These are phyloP conservation scores for Desmophyllum pertusum DNA, from an alignment of 92 coral and sea anemone genomes.

Conservation along the genomic window DNA sequence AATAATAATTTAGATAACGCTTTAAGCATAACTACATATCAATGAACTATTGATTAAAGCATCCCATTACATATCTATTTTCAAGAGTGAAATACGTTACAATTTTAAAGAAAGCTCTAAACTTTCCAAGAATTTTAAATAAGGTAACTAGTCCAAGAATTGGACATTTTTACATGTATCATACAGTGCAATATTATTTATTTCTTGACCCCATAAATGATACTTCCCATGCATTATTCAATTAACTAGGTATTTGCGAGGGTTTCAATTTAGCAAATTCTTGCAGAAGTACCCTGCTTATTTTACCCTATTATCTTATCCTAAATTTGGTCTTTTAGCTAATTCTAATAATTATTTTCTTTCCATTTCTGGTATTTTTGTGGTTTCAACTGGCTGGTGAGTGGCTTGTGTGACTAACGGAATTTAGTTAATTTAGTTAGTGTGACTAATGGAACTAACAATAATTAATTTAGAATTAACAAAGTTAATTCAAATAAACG, in stretches of 20 bases:
- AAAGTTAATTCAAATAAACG: too few species aligned
- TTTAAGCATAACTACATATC: background rate
- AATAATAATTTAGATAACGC: background rate
- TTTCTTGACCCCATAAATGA: too few species aligned
- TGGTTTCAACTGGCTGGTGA: background rate
- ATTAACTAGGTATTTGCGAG: background rate
- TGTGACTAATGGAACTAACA: too few species aligned
- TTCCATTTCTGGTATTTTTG: background rate
- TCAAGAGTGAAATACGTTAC: background rate
- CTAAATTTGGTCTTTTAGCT: too few species aligned
- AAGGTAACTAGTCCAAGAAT: background rate
- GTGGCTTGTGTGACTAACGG: background rate
- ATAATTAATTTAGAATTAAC: too few species aligned
- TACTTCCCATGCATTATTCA: too few species aligned
- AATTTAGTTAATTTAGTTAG: too few species aligned
- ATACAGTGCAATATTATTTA: too few species aligned
- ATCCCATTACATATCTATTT: background rate
- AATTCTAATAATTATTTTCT: background rate
- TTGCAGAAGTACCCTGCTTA: background rate
- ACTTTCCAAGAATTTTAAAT: background rate
- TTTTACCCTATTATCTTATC: too few species aligned
- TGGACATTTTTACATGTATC: too few species aligned
- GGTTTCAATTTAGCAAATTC: background rate
- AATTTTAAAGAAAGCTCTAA: background rate
- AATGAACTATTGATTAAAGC: background rate